Evolutionary conservation across 2,797 vertebrate genomes (phyloP).

Genomic region (Scolopax rusticola): DNA sequence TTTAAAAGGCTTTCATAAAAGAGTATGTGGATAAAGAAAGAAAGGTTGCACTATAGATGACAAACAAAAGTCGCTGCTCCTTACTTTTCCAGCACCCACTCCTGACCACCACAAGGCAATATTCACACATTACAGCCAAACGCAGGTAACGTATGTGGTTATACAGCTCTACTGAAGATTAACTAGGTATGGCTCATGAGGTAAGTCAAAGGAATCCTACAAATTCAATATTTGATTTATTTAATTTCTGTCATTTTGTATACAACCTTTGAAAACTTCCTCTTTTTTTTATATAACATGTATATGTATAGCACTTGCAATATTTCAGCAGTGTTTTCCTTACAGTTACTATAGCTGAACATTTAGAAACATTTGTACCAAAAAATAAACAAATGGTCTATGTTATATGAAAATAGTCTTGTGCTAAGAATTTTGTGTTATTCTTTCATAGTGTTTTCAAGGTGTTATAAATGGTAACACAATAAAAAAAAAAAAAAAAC

Average conservation of each 20-base stretch:
- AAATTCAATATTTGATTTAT: not conserved
- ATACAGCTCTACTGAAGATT: not conserved
- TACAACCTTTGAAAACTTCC: not conserved
- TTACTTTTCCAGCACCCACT: not conserved
- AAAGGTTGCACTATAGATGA: not conserved
- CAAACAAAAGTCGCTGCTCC: not conserved
- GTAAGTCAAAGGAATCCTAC: not conserved
- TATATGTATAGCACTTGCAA: not conserved
- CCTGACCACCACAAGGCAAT: not conserved
- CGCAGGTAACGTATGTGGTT: not conserved
- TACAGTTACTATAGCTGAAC: not conserved
- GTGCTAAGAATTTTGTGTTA: not conserved
- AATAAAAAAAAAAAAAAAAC: not conserved
- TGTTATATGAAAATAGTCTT: not conserved
- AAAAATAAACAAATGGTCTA: not conserved
- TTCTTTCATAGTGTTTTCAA: not conserved
- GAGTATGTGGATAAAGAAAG: not conserved
- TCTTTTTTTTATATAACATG: not conserved
- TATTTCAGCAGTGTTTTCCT: not conserved
- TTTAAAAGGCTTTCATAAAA: not conserved
- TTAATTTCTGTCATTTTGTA: not conserved
- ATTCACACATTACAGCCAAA: not conserved
- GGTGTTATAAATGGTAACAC: not conserved
- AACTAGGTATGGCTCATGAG: not conserved
- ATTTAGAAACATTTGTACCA: not conserved